Percentiles rank a stretch among this genome's conserved stretches.
These are phyloP conservation scores for Porites lutea DNA, from an alignment of 64 coral and sea anemone species.

Conservation along the genomic window DNA sequence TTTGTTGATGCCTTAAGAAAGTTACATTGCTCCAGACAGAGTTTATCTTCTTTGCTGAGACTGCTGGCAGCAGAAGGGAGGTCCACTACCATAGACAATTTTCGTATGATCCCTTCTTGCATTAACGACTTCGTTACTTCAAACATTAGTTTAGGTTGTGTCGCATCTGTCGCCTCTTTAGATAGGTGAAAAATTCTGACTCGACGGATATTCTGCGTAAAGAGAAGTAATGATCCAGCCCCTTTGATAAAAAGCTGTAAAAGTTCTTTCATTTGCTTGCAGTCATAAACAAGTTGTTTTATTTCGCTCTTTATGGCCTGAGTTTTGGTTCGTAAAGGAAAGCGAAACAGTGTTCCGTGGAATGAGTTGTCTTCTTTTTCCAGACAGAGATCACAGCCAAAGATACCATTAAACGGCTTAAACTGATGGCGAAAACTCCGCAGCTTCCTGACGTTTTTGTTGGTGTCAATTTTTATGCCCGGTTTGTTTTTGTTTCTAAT, in stretches of 20 bases:
- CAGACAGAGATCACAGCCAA: conserved; percentile 64
- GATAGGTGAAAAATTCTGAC: conserved; percentile 74
- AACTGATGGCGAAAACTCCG: conserved; percentile 67
- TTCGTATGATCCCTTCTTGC: neutral
- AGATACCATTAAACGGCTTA: conserved; percentile 84
- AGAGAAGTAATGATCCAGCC: conserved; percentile 74
- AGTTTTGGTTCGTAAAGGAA: conserved; percentile 76
- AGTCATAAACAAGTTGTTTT: conserved; percentile 71
- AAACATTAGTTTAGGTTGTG: conserved; percentile 30
- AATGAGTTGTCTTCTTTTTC: conserved; percentile 35
- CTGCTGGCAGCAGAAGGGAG: neutral
- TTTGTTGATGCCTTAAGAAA: conserved; percentile 13
- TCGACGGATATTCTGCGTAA: conserved; percentile 80
- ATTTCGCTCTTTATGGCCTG: conserved; percentile 81
- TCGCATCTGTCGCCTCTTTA: conserved; percentile 17
- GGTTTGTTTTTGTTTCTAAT: conserved; percentile 71
- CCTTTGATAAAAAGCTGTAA: conserved; percentile 65
- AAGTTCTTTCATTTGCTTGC: conserved; percentile 48
- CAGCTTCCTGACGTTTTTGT: conserved; percentile 56
- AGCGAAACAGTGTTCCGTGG: conserved; percentile 80
- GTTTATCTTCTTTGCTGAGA: neutral
- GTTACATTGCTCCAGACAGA: conserved; percentile 13
- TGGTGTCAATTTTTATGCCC: conserved; percentile 57
- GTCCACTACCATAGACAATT: neutral
- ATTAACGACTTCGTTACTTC: neutral